Percentiles rank a stretch among this genome's conserved stretches.
Conservation (phyloP, 2,888 invertebrate species). For the Phyto melanocephala region DNA sequence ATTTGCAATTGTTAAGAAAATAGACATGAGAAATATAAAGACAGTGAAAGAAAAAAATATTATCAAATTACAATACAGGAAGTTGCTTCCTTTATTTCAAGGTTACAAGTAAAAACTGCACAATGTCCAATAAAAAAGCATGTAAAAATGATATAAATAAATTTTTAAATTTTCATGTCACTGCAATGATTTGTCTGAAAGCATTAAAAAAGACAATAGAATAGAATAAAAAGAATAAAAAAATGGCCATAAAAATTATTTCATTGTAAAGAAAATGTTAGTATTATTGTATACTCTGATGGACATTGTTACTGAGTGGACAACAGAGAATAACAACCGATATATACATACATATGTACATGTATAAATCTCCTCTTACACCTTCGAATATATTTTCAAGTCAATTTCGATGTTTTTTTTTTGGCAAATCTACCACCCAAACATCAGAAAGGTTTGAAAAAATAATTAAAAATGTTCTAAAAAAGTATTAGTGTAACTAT, state of each 20-base stretch:
- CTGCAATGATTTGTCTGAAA: neutral
- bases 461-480: too few species aligned
- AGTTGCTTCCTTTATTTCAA: too few species aligned
- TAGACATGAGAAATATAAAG: neutral
- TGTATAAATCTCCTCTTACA: too few species aligned
- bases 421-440: too few species aligned
- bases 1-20: neutral
- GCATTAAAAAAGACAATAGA: neutral
- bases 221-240: neutral
- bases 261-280: neutral
- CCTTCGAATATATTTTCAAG: too few species aligned
- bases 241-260: slow-evolving; percentile 19
- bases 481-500: too few species aligned
- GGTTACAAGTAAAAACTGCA: slow-evolving; percentile 3
- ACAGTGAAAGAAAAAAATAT: neutral
- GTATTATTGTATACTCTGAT: neutral
- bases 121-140: neutral
- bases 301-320: neutral
- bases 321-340: too few species aligned
- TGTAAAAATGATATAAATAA: neutral
- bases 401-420: too few species aligned
- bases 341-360: too few species aligned
- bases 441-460: too few species aligned
- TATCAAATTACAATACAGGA: too few species aligned
- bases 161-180: neutral